Percentiles rank a stretch among this genome's conserved stretches.
phyloP scores from a whole-genome alignment of 2,113 vertebrate genomes.

The Thinocorus orbignyianus region DNA sequence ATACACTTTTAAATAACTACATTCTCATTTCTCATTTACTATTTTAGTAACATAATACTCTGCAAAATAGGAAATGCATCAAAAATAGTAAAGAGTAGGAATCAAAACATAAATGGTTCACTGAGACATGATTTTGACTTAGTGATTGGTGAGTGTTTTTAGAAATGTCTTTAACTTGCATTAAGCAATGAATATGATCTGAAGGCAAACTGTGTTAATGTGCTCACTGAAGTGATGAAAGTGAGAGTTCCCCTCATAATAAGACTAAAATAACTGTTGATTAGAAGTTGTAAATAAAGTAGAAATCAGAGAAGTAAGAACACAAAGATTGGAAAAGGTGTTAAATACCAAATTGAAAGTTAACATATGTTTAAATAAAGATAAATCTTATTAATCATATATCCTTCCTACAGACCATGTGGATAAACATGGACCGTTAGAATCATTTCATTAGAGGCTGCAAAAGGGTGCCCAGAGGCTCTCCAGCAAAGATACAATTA shows the following conservation, averaged over 20 bases:
- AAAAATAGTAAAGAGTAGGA: neutral
- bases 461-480: constrained; percentile 49
- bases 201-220: neutral
- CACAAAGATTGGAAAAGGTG: neutral
- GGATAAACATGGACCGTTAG: constrained; percentile 19
- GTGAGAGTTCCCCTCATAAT: neutral
- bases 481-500: constrained; percentile 64
- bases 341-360: neutral
- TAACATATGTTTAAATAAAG: neutral
- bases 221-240: neutral
- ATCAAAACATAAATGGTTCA: neutral
- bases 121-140: neutral
- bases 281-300: neutral
- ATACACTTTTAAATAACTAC: neutral
- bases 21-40: neutral
- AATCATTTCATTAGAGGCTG: constrained; percentile 62
- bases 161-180: neutral
- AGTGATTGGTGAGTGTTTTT: neutral
- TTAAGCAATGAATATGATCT: neutral
- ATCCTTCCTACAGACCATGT: constrained; percentile 19
- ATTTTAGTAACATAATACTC: neutral
- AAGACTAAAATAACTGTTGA: neutral
- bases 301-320: neutral
- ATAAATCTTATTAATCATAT: neutral
- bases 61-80: neutral